Conservation (phyloP, 1,140 invertebrate genomes). For the Galleria mellonella region DNA sequence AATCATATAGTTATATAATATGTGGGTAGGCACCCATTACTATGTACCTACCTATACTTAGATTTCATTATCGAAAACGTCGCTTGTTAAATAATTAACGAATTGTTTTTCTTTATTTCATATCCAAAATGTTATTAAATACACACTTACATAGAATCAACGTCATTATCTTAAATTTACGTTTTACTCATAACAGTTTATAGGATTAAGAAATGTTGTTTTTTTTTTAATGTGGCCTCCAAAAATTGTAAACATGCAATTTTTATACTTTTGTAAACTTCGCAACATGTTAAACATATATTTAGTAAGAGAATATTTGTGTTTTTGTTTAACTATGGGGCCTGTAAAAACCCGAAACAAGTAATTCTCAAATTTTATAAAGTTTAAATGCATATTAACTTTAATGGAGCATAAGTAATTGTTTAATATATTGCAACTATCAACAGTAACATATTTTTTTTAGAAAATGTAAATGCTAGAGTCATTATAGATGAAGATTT, state of each 20-base stretch:
- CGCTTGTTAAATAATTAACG: slow-evolving; percentile 10
- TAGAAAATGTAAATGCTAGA: too few species aligned
- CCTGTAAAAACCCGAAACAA: slow-evolving; percentile 52
- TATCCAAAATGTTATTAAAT: slow-evolving; percentile 7
- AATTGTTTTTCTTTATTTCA: slow-evolving; percentile 11
- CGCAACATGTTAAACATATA: neutral
- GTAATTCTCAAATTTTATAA: too few species aligned
- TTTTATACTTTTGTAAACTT: too few species aligned
- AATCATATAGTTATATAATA: too few species aligned
- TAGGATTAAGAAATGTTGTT: slow-evolving; percentile 8
- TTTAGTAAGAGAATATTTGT: too few species aligned
- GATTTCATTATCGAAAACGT: neutral
- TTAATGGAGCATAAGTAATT: too few species aligned
- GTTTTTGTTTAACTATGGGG: slow-evolving; percentile 23
- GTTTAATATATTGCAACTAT: too few species aligned
- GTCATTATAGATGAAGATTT: too few species aligned
- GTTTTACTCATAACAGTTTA: slow-evolving; percentile 7
- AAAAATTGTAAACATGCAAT: slow-evolving; percentile 10
- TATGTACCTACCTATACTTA: neutral
- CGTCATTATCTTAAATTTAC: slow-evolving; percentile 8
- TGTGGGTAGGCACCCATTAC: neutral
- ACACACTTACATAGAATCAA: slow-evolving; percentile 6
- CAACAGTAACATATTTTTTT: too few species aligned
- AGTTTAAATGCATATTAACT: too few species aligned
- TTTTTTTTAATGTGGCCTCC: slow-evolving; percentile 4